These are phyloP conservation scores for Entomyzon cyanotis DNA, from an alignment of 2,113 vertebrate species.

Conservation along the genomic window DNA sequence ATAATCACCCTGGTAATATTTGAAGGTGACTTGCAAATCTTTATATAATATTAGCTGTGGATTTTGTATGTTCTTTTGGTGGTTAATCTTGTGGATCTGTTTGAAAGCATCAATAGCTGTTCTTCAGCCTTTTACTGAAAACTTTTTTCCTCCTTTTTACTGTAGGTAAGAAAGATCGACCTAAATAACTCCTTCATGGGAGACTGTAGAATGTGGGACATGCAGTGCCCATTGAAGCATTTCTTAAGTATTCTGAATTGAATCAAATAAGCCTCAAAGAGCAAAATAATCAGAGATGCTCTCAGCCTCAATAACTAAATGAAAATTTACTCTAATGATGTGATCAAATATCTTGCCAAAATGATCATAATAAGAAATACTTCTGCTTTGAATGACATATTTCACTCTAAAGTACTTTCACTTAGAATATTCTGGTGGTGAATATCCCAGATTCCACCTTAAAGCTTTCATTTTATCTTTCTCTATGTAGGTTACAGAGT, in stretches of 20 bases:
- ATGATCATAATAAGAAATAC: neutral
- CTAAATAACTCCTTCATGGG: slow-evolving; percentile 48
- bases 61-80: neutral
- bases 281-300: neutral
- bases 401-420: neutral
- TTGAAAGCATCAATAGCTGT: neutral
- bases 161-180: slow-evolving; percentile 37
- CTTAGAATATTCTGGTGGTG: neutral
- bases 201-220: slow-evolving; percentile 34
- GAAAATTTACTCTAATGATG: neutral
- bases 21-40: neutral
- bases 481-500: slow-evolving; percentile 25
- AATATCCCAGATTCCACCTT: slow-evolving; percentile 8
- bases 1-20: neutral
- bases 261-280: neutral
- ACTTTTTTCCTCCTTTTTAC: neutral
- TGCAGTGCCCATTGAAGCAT: neutral
- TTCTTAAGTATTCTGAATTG: neutral
- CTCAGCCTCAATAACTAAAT: neutral
- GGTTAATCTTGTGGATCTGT: neutral
- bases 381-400: neutral
- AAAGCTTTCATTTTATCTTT: slow-evolving; percentile 4
- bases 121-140: slow-evolving; percentile 16
- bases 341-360: neutral
- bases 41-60: neutral